Conservation (phyloP, 37 sponge, comb jelly and placozoan species). For the Halichondria panicea region DNA sequence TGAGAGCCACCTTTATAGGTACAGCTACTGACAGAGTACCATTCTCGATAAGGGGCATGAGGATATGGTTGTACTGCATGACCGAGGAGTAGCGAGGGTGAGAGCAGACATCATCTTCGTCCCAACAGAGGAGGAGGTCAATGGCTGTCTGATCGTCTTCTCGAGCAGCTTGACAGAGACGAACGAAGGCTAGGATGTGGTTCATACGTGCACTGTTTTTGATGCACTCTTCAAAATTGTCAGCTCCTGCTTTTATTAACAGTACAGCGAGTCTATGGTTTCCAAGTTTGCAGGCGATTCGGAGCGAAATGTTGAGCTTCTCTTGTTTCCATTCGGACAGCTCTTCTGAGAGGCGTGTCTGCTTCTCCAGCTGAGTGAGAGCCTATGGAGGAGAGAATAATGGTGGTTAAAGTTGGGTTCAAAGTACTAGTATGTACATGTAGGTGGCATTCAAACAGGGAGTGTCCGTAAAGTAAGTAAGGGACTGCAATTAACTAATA, state of each 20-base stretch:
- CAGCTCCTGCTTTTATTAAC: conserved; percentile 47
- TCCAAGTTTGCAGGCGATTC: conserved; percentile 32
- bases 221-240: conserved; percentile 58
- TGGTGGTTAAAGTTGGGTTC: no score
- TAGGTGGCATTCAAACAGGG: no score
- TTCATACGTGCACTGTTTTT: conserved; percentile 22
- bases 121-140: conserved; percentile 21
- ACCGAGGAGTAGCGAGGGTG: conserved; percentile 7
- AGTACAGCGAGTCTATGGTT: conserved; percentile 38
- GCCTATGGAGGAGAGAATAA: conserved; percentile 9
- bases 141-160: conserved; percentile 38
- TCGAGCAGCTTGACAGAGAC: conserved; percentile 61
- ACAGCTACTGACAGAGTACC: conserved; percentile 31
- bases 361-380: conserved; percentile 12
- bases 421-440: no score
- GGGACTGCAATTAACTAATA: no score
- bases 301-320: conserved; percentile 33
- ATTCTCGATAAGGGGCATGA: conserved; percentile 48
- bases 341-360: not conserved
- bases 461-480: no score
- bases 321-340: conserved; percentile 16
- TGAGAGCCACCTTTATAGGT: conserved; percentile 47
- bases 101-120: conserved; percentile 26
- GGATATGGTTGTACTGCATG: conserved; percentile 26
- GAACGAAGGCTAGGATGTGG: conserved; percentile 56